A percentile compares a stretch with the other conserved stretches of the same genome.
phyloP scores from a whole-genome alignment of 1,140 invertebrate species.

The Drosophila ficusphila region DNA sequence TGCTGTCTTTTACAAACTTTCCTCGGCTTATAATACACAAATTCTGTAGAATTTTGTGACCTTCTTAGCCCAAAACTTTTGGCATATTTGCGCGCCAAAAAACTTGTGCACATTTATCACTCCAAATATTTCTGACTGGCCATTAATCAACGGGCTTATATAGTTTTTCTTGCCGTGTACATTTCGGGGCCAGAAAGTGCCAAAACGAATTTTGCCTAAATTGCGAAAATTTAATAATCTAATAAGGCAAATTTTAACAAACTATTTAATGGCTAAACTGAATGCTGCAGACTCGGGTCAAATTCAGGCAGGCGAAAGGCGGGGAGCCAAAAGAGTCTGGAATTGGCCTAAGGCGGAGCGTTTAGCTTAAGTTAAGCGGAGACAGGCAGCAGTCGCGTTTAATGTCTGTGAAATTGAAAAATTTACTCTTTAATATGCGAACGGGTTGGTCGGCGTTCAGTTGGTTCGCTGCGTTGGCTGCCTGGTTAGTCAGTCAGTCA shows the following conservation, averaged over 20 bases:
- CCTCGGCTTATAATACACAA: neutral
- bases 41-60: conserved; percentile 23
- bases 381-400: conserved; percentile 64
- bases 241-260: conserved; percentile 82
- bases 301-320: neutral
- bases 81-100: neutral
- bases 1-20: conserved; percentile 4
- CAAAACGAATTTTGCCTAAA: conserved; percentile 75
- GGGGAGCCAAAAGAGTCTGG: conserved; percentile 11
- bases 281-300: conserved; percentile 49
- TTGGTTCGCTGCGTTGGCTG: no score
- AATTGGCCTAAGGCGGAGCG: conserved; percentile 64
- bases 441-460: conserved; percentile 56
- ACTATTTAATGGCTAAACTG: conserved; percentile 79
- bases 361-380: conserved; percentile 66
- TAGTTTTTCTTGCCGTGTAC: conserved; percentile 16
- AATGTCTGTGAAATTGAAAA: conserved; percentile 82
- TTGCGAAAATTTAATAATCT: conserved; percentile 82
- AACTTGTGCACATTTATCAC: conserved; percentile 31
- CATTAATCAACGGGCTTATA: conserved; percentile 28
- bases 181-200: conserved; percentile 39
- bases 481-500: neutral
- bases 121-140: neutral
- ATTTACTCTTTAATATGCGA: conserved; percentile 82
- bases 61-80: conserved; percentile 1